Evolutionary conservation across 2,113 vertebrate genomes (phyloP).

Genomic region (Pterocles gutturalis): DNA sequence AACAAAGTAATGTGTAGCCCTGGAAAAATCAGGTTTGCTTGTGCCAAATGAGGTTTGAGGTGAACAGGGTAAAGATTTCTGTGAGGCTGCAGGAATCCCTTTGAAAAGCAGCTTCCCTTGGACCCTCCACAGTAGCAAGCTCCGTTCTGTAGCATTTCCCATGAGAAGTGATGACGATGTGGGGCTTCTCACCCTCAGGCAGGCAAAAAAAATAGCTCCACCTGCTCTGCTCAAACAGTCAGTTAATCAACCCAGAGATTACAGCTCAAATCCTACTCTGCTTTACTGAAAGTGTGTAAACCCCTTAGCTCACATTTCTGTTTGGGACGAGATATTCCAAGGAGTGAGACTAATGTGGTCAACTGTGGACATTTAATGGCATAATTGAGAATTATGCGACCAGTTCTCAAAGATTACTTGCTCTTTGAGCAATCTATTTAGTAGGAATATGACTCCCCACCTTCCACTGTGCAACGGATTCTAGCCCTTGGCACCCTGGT

Average conservation of each 20-base stretch:
- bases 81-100: background rate
- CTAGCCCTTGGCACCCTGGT: background rate
- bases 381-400: background rate
- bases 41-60: background rate
- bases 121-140: background rate
- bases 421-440: background rate
- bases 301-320: background rate
- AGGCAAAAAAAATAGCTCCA: background rate
- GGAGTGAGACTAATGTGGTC: background rate
- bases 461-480: background rate
- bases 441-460: background rate
- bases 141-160: background rate
- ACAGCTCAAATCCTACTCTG: background rate
- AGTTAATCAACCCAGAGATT: background rate
- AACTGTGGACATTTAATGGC: background rate
- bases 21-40: background rate
- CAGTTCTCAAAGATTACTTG: background rate
- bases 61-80: background rate
- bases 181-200: background rate
- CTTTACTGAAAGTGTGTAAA: background rate
- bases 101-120: background rate
- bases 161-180: background rate
- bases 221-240: background rate
- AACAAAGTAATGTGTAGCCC: rapidly evolving
- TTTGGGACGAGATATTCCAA: background rate